These are phyloP conservation scores for Sarcophilus harrisii DNA, from an alignment of 2,797 vertebrate genomes.

Conservation along the genomic window DNA sequence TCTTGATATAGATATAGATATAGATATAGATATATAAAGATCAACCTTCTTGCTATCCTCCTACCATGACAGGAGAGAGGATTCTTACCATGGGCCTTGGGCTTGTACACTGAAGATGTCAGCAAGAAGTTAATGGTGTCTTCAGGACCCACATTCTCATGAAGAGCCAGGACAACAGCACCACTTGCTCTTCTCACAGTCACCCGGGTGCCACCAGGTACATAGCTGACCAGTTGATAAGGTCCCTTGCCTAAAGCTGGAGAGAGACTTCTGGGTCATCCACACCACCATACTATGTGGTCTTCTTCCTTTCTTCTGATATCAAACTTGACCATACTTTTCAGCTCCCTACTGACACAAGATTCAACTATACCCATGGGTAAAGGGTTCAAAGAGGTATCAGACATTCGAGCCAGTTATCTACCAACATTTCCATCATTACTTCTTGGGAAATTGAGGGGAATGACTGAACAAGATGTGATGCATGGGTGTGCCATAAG, in stretches of 20 bases:
- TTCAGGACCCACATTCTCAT: constrained; percentile 76
- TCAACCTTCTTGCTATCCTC: background rate
- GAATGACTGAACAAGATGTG: background rate
- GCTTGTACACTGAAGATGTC: constrained; percentile 93
- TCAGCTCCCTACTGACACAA: background rate
- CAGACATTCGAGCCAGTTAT: background rate
- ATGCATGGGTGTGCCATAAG: background rate
- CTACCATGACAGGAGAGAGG: constrained; percentile 49
- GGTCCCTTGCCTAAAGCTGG: constrained; percentile 96
- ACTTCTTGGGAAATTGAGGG: background rate
- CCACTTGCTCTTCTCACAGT: constrained; percentile 83
- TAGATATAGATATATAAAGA: no score
- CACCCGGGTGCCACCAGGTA: constrained; percentile 84
- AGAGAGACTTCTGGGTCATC: constrained; percentile 48
- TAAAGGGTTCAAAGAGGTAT: background rate
- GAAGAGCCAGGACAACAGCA: constrained; percentile 84
- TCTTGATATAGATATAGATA: background rate
- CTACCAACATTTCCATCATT: background rate
- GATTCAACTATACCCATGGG: background rate
- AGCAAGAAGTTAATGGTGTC: constrained; percentile 91
- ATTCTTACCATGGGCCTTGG: constrained; percentile 91
- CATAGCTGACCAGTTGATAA: constrained; percentile 89
- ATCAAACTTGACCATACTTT: background rate
- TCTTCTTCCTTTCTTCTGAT: background rate
- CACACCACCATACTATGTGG: background rate